Evolutionary conservation across 2,797 vertebrate species (phyloP).

Genomic region (Eurystomus glaucurus): DNA sequence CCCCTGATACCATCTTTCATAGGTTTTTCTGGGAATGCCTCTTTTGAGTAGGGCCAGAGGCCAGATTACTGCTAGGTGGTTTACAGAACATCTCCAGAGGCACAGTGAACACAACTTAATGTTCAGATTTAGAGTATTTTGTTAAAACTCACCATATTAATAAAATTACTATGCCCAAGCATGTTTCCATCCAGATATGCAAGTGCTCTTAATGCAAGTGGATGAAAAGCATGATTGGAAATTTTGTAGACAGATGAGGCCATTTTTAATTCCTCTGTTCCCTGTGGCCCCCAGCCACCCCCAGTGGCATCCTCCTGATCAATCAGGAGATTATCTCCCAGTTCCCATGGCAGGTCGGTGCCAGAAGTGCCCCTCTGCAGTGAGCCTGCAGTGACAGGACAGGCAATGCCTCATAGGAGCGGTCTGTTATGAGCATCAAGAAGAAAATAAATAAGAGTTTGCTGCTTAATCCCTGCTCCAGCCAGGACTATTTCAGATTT

Average conservation of each 20-base stretch:
- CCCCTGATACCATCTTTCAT: constrained; percentile 48
- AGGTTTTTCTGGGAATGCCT: constrained; percentile 64
- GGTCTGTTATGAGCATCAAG: neutral
- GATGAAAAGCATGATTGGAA: neutral
- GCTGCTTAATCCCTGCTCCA: constrained; percentile 30
- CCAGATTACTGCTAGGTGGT: neutral
- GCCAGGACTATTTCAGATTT: constrained; percentile 17
- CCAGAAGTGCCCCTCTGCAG: neutral
- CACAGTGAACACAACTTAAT: neutral
- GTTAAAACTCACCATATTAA: neutral
- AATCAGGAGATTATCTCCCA: neutral
- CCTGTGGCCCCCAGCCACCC: neutral
- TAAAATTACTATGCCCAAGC: neutral
- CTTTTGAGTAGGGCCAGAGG: neutral
- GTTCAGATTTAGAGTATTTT: neutral
- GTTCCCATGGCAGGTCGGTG: neutral
- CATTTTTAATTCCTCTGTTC: neutral
- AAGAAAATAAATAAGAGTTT: constrained; percentile 5
- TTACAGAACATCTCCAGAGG: neutral
- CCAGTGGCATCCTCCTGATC: neutral
- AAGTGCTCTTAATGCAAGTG: neutral
- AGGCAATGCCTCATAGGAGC: neutral
- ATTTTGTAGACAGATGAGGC: neutral
- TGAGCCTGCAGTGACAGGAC: neutral
- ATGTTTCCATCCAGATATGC: neutral